Evolutionary conservation across 2,113 vertebrate genomes (phyloP).

Genomic region (Rhea pennata): DNA sequence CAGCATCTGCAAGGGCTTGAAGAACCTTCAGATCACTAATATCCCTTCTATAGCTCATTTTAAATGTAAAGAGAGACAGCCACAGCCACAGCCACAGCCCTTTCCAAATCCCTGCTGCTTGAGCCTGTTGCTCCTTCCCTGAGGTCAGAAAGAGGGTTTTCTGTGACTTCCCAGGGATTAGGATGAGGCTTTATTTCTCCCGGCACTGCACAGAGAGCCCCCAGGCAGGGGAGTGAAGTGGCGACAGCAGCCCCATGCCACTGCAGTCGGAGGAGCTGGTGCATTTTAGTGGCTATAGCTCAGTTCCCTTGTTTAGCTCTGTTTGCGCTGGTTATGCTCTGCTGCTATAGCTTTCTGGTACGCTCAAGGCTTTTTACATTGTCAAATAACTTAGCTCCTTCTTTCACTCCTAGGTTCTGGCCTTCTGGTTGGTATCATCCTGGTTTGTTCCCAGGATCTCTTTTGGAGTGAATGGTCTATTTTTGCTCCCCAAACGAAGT

Average conservation of each 20-base stretch:
- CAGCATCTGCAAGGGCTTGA: not conserved
- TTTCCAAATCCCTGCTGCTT: not conserved
- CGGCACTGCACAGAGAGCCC: not conserved
- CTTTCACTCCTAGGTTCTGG: not conserved
- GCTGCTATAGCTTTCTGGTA: not conserved
- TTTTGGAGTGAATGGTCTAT: not conserved
- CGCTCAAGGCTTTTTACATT: not conserved
- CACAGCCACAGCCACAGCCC: not conserved
- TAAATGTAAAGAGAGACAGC: not conserved
- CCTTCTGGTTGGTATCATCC: not conserved
- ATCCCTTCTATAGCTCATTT: not conserved
- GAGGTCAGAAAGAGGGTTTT: not conserved
- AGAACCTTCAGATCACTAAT: not conserved
- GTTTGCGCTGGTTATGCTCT: not conserved
- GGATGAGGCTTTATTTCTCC: not conserved
- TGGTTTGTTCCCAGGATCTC: not conserved
- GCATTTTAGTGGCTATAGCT: not conserved
- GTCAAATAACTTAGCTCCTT: not conserved
- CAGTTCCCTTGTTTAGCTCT: not conserved
- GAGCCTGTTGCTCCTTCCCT: not conserved
- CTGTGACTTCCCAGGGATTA: not conserved
- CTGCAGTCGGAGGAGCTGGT: not conserved
- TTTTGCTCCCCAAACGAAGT: not conserved
- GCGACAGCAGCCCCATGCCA: not conserved
- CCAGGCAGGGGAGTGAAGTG: not conserved